Evolutionary conservation across 2,888 invertebrate genomes (phyloP), one percentile per base, ranked within the genome.

Genomic region (Chloroclysta siterata): DNA sequence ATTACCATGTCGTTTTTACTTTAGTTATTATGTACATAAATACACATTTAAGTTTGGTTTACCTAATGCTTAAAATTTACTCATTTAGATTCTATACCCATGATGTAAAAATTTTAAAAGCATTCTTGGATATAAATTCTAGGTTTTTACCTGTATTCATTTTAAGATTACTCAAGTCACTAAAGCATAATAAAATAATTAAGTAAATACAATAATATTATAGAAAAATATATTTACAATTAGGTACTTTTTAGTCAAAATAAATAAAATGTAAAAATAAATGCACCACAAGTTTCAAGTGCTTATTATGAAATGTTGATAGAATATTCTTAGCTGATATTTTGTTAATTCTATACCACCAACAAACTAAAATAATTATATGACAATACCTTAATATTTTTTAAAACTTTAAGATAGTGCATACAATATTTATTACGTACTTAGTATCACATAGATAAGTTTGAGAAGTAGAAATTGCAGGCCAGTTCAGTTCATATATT

Each of bases 161-260:
- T 61, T 65, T 57, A 57, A 39, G 46, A 64, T 53, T 66, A 68
- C 64, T 55, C 47, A 65, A 58, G 53, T 64, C 48, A 61, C 28
- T 65, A 65, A 60, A 66, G 56, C 55, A 61, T 64, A 64, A 47
- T 70, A 65, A 68, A 66, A 64, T 52, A 22, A 22, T 22, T 22
- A 66, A 66, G 66, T 60, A 64, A 63, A 68, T 55, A 57, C 39
- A 61, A 69, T 60, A 69, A 67, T 66, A 69, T 66, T 56, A 66
- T 68, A 71, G 64, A 69, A 69, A 71, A 70, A 71, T 69, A 69
- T 65, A 70, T 68, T 66, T 69, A 66, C 63, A 68, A 58, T 63
- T 39, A 39, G 36, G 11, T 39, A 39, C 8, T 39, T 53, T 54
- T 59, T 65, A 60, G 22, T 48, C 53, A 59, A 58, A 68, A 64